phyloP scores from a whole-genome alignment of 2,113 vertebrate genomes.

The Dasypus novemcinctus region DNA sequence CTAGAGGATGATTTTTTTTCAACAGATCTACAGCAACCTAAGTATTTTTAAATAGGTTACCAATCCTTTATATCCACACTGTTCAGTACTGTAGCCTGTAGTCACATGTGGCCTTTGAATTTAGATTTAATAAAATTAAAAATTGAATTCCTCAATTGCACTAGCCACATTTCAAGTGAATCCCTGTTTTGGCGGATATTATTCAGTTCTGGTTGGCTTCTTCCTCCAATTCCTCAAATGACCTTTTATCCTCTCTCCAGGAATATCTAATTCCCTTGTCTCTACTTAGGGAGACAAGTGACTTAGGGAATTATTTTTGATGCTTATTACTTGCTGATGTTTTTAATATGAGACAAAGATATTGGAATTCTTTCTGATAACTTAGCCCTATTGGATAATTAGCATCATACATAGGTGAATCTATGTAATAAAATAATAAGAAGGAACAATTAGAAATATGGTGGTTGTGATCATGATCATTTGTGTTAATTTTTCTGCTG shows the following conservation, averaged over 20 bases:
- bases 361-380: constrained; percentile 12
- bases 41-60: constrained; percentile 53
- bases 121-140: constrained; percentile 4
- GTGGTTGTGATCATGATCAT: background rate
- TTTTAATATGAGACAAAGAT: background rate
- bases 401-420: background rate
- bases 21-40: constrained; percentile 45
- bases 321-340: background rate
- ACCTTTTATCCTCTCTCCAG: background rate
- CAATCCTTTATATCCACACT: constrained; percentile 36
- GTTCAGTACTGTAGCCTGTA: background rate
- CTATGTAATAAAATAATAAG: background rate
- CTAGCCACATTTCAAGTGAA: background rate
- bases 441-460: constrained; percentile 42
- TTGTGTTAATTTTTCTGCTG: background rate
- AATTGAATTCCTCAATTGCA: background rate
- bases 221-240: constrained; percentile 19
- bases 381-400: background rate
- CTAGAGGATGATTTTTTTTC: constrained; percentile 26
- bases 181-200: background rate
- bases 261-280: background rate
- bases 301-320: constrained; percentile 18
- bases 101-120: background rate
- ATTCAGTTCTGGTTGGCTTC: background rate
- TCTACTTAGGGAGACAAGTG: background rate